Conservation (phyloP, 1,140 invertebrate genomes). For the Drosophila auraria region DNA sequence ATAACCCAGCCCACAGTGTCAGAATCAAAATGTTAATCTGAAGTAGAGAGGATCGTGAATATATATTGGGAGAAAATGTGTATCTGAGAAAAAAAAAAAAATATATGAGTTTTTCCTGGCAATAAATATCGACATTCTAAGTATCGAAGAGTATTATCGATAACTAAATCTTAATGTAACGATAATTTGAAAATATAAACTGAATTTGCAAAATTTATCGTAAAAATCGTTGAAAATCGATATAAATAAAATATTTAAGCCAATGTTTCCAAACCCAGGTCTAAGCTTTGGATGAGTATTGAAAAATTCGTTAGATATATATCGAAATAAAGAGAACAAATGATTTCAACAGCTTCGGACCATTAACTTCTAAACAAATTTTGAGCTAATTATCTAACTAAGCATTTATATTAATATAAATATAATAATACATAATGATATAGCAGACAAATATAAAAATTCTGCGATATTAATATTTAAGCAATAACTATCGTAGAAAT, state of each 20-base stretch:
- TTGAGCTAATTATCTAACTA: too few species aligned
- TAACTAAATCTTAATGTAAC: not conserved
- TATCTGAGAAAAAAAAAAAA: not conserved
- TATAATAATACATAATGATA: not conserved
- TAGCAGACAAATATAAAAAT: too few species aligned
- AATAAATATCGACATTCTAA: too few species aligned
- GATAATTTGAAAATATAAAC: not conserved
- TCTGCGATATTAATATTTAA: not conserved
- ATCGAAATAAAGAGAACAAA: not conserved
- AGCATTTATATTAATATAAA: too few species aligned
- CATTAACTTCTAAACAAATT: not conserved
- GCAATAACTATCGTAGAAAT: not conserved
- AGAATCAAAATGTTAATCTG: not conserved
- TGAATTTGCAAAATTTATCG: too few species aligned
- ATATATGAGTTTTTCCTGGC: too few species aligned
- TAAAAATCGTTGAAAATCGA: too few species aligned
- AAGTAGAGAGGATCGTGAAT: slow-evolving; percentile 2
- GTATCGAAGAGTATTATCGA: not conserved
- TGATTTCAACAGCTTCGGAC: not conserved
- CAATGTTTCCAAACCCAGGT: too few species aligned
- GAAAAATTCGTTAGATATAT: not conserved
- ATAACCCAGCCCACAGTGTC: not conserved
- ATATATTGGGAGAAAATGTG: not conserved
- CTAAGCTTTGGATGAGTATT: not conserved
- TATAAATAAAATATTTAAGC: too few species aligned